These are phyloP conservation scores for Microtus ochrogaster DNA, from an alignment of 2,113 vertebrate species.

Conservation along the genomic window DNA sequence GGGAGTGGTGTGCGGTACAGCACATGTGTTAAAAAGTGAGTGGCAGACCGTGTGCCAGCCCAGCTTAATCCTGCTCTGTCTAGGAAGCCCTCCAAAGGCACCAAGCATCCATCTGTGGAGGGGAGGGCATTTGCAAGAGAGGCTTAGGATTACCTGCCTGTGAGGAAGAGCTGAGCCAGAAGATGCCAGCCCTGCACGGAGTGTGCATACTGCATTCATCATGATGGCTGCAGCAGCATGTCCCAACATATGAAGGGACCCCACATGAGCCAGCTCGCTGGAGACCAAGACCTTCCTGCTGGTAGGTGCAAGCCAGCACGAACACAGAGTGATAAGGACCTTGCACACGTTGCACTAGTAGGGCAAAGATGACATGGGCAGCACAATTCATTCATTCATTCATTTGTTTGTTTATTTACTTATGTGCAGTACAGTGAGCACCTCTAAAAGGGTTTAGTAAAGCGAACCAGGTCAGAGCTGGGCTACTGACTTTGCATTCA, in stretches of 20 bases:
- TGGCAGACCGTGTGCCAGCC: background rate
- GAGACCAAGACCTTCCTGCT: background rate
- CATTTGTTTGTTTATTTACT: background rate
- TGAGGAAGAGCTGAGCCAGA: background rate
- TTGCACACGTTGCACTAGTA: background rate
- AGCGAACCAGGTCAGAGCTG: background rate
- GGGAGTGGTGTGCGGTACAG: background rate
- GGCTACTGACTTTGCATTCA: background rate
- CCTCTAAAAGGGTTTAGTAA: background rate
- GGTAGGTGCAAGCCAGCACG: background rate
- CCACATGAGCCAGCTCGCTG: background rate
- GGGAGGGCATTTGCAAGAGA: background rate
- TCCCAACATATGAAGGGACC: background rate
- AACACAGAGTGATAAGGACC: background rate
- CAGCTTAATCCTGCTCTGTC: conserved; percentile 22
- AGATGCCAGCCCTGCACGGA: background rate
- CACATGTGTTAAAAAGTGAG: background rate
- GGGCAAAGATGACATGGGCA: background rate
- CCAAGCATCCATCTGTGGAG: background rate
- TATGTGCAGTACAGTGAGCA: background rate
- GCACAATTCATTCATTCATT: background rate
- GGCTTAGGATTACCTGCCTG: conserved; percentile 29
- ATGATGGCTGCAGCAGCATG: background rate
- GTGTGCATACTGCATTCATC: background rate
- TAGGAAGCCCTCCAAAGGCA: background rate